Evolutionary conservation across 2,797 vertebrate genomes (phyloP), one percentile per base, ranked within the genome.

Genomic region (Morus bassanus): DNA sequence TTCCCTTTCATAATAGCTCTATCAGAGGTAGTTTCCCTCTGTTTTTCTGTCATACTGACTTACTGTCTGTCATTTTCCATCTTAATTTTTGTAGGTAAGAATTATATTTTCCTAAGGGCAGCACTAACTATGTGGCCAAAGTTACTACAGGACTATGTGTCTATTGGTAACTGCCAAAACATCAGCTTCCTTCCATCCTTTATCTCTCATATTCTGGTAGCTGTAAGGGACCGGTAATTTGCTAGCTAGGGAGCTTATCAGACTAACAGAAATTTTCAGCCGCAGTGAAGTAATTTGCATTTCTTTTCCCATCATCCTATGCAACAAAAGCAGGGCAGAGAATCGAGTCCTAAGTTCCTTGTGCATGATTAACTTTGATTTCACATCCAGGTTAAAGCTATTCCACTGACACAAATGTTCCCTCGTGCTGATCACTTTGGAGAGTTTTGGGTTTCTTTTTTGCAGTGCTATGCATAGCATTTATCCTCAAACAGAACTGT

Each of bases 401-500:
- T 69, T 85, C 11, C 85, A 33, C 85, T 82, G 61, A 77, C 11
- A 53, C 11, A n/a, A 76, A 69, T 56, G n/a, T 65, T 91, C 39
- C 14, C 24, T 76, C 86, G n/a, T 73, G 46, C 61, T 64, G 69
- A 68, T 95, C 88, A 86, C 68, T 91, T 87, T 86, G 85, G 54
- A 92, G 50, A 81, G 37, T 86, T 80, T 50, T 83, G 95, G 69
- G 33, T 97, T 94, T 96, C 81, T 95, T 94, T 92, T 93, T 96
- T 95, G 89, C 79, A 98, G 98, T 19, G 80, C 98, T 46, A 63
- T 98, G 87, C 98, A 98, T 54, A 97, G 96, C 51, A 97, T 98
- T 92, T 98, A 97, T 85, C 96, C 98, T 94, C 98, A 98, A 84
- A 97, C 98, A 57, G 99, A 99, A 81, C 91, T 98, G 12, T 92